A percentile compares a stretch with the other conserved stretches of the same genome.
Conservation (phyloP, 2,888 invertebrate genomes). For the Microplitis deprimator region DNA sequence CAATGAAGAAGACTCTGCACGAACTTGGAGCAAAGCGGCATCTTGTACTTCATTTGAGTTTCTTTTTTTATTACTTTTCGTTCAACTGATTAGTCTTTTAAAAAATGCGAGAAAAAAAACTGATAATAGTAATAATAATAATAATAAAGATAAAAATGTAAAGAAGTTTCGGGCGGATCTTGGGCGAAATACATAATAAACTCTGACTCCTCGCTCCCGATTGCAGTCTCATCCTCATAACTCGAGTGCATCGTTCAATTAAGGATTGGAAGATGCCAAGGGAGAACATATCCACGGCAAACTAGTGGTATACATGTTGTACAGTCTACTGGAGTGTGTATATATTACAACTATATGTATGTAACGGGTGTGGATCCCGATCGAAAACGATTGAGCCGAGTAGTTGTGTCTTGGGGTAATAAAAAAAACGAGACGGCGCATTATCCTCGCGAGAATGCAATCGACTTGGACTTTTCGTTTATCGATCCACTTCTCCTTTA, state of each 20-base stretch:
- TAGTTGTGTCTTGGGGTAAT: slow-evolving; percentile 34
- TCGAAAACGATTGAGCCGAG: slow-evolving; percentile 33
- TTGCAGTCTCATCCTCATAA: slow-evolving; percentile 36
- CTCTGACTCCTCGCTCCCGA: slow-evolving; percentile 32
- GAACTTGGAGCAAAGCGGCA: background rate
- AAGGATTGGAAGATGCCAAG: slow-evolving; percentile 22
- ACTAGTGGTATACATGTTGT: too few relatives aligned
- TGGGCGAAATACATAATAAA: slow-evolving; percentile 37
- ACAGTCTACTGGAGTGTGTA: background rate
- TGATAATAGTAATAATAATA: slow-evolving; percentile 6
- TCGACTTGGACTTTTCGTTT: slow-evolving; percentile 40
- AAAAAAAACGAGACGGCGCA: slow-evolving; percentile 40
- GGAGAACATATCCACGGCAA: background rate
- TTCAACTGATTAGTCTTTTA: background rate
- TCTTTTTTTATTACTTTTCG: background rate
- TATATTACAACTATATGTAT: background rate
- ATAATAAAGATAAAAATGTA: slow-evolving; percentile 26
- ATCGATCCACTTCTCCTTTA: slow-evolving; percentile 40
- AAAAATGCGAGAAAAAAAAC: background rate
- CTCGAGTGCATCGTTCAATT: slow-evolving; percentile 42
- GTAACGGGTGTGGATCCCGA: background rate
- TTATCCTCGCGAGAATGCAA: slow-evolving; percentile 40
- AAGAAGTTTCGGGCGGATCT: slow-evolving; percentile 27
- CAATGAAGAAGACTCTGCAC: background rate
- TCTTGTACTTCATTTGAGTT: background rate